Evolutionary conservation across 1,140 invertebrate genomes (phyloP).

Genomic region (Meteorus sp.): DNA sequence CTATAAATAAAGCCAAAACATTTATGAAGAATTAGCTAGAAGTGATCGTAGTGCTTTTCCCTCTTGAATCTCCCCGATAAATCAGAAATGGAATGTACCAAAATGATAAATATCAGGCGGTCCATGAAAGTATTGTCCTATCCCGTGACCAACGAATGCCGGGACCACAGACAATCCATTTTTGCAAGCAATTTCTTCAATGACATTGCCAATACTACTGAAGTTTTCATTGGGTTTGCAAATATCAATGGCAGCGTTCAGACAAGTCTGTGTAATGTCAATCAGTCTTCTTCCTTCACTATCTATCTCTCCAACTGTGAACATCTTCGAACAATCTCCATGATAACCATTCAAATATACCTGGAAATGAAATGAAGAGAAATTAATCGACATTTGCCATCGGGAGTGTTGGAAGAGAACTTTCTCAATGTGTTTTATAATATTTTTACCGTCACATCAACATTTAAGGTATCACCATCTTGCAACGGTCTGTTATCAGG

Average conservation of each 20-base stretch:
- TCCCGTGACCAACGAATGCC: conserved; percentile 88
- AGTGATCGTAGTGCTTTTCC: conserved; percentile 11
- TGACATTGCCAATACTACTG: conserved; percentile 69
- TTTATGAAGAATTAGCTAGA: conserved; percentile 20
- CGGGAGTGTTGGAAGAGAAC: no score
- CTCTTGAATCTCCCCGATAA: no score
- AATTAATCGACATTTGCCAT: no score
- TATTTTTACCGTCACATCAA: conserved; percentile 83
- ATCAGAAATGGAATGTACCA: conserved; percentile 57
- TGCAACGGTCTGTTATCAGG: conserved; percentile 80
- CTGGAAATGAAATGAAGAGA: conserved; percentile 63
- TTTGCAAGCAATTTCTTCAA: conserved; percentile 67
- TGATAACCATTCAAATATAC: conserved; percentile 85
- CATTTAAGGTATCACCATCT: conserved; percentile 89
- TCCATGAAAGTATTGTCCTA: conserved; percentile 90
- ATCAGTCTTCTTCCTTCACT: conserved; percentile 70
- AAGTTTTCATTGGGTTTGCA: conserved; percentile 79
- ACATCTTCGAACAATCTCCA: conserved; percentile 91
- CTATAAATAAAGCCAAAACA: conserved; percentile 57
- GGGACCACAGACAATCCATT: conserved; percentile 73
- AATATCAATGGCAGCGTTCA: conserved; percentile 73
- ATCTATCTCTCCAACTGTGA: conserved; percentile 81
- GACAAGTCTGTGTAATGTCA: conserved; percentile 69
- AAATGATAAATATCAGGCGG: conserved; percentile 86
- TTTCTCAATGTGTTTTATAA: conserved; percentile 1